Conservation (phyloP, 2,113 vertebrate species). For the Chinchilla lanigera region DNA sequence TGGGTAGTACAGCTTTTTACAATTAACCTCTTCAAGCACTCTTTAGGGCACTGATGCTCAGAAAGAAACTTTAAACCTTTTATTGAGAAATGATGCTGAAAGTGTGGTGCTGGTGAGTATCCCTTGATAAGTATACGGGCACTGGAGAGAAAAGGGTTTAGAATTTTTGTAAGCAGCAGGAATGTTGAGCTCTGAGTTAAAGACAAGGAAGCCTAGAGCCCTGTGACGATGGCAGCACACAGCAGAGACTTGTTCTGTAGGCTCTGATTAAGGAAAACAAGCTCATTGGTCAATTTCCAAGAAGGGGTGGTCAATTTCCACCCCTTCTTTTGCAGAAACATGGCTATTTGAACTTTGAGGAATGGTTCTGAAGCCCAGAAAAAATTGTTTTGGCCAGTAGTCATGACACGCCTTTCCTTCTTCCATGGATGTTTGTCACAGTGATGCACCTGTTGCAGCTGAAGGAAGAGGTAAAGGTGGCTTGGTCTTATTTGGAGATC, state of each 20-base stretch:
- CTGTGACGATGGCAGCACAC: rapidly evolving
- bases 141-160: neutral
- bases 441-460: neutral
- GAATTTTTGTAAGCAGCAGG: neutral
- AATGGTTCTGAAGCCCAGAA: neutral
- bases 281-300: neutral
- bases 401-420: neutral
- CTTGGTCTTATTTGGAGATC: neutral
- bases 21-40: neutral
- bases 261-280: neutral
- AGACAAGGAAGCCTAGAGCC: neutral
- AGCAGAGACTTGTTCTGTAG: neutral
- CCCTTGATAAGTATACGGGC: neutral
- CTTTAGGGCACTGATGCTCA: neutral
- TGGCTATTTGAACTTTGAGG: neutral
- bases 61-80: neutral
- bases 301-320: neutral
- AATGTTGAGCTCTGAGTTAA: neutral
- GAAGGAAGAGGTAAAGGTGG: rapidly evolving
- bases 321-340: neutral
- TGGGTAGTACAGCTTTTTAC: neutral
- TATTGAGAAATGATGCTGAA: neutral
- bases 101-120: rapidly evolving
- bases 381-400: neutral
- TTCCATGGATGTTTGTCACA: neutral